Evolutionary conservation across 2,797 vertebrate genomes (phyloP), one percentile per base, ranked within the genome.

Genomic region (Psittacula echo): DNA sequence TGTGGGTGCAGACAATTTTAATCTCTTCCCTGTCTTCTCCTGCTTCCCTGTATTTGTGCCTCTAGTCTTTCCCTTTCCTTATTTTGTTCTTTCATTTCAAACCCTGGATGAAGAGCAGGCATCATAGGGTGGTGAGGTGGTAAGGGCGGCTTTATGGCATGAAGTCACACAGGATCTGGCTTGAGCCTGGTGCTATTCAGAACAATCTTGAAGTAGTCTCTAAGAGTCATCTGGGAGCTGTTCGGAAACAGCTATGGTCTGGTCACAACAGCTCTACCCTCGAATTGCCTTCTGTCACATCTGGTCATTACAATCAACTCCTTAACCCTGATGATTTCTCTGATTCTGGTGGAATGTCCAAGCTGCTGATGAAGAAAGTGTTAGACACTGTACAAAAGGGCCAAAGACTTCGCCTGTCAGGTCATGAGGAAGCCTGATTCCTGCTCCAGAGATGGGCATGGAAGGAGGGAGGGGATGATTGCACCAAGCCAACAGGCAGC

Each of bases 231-330:
- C 30, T 50, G 76, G 61, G 82, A 94, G 54, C 70, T 75, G 79
- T 54, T 32, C 75, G 60, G 48, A 44, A 89, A 41, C 30, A 91
- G 68, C 70, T 74, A 39, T 0, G 0, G 26, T 34, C 62, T 37
- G 68, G 50, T 29, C 22, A 18, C 76, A 42, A 27, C 80, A 75
- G 70, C 76, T 81, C 74, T 89, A 58, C 62, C 79, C 87, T 77
- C 34, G 1, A 66, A 84, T 54, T 74, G 30, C 70, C 51, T 65
- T 68, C 75, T 68, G 45, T 44, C 81, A 45, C 39, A 74, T 39
- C 65, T 81, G 68, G 48, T 79, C 89, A 37, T 88, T 95, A 29
- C 85, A 93, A 89, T 92, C 94, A 93, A 16, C 29, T 65, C 54
- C 53, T 60, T 74, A 62, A 70, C 72, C 62, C 7, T 47, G 65